A percentile compares a stretch with the other conserved stretches of the same genome.
These are phyloP conservation scores for Thymelicus acteon DNA, from an alignment of 2,888 invertebrate genomes.

Conservation along the genomic window DNA sequence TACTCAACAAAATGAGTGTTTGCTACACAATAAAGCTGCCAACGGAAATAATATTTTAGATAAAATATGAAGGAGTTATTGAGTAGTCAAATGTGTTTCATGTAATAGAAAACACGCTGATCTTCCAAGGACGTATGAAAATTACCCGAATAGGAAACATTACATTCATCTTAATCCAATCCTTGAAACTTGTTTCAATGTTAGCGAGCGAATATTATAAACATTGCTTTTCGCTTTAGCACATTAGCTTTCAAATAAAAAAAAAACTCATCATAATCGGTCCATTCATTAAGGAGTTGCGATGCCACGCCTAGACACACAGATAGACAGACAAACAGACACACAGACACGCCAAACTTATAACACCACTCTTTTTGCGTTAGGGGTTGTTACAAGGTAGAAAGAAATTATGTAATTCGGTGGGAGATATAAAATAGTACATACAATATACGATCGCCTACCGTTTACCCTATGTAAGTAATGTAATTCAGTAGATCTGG, in stretches of 20 bases:
- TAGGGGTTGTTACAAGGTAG: too few species aligned
- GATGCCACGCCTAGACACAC: too few species aligned
- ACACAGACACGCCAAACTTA: too few species aligned
- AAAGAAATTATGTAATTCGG: too few species aligned
- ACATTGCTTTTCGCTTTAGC: too few species aligned
- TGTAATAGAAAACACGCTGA: constrained; percentile 22
- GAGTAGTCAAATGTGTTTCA: constrained; percentile 19
- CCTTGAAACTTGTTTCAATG: constrained; percentile 2
- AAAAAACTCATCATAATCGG: too few species aligned
- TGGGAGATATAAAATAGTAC: too few species aligned
- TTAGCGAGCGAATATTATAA: not conserved
- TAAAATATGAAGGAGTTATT: constrained; percentile 16
- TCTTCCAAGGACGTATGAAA: constrained; percentile 31
- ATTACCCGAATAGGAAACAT: constrained; percentile 26
- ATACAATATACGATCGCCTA: not conserved
- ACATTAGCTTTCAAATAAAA: too few species aligned
- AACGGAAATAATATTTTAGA: constrained; percentile 20
- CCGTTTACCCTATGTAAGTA: not conserved
- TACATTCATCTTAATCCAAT: constrained; percentile 33
- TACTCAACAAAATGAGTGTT: not conserved
- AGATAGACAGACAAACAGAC: too few species aligned
- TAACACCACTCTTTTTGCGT: too few species aligned
- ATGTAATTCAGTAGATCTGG: constrained; percentile 17
- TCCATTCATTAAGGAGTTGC: too few species aligned
- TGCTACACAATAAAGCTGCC: not conserved